phyloP scores from a whole-genome alignment of 1,140 invertebrate genomes.

The Drosophila aff. region DNA sequence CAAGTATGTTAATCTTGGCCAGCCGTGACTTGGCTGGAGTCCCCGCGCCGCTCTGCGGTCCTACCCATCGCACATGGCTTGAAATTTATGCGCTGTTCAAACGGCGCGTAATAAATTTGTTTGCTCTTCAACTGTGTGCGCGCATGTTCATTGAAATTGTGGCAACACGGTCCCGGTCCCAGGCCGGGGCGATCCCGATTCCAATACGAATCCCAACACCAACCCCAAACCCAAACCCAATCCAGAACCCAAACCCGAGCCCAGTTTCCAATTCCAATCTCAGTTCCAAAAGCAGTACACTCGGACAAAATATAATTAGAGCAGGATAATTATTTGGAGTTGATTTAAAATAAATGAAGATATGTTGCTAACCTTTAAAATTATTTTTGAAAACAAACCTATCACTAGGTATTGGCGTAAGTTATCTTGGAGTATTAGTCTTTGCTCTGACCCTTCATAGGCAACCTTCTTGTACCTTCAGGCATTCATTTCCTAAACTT shows the following conservation, averaged over 20 bases:
- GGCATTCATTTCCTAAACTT: background rate
- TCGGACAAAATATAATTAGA: conserved; percentile 13
- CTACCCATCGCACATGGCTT: conserved; percentile 34
- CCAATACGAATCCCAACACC: conserved; percentile 31
- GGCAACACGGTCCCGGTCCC: conserved; percentile 17
- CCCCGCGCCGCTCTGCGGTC: conserved; percentile 2
- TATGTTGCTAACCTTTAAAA: background rate
- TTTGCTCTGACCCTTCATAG: background rate
- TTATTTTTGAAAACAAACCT: no score
- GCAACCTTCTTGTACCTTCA: background rate
- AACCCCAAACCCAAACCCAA: conserved; percentile 19
- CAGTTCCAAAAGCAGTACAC: conserved; percentile 27
- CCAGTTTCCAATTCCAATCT: conserved; percentile 40
- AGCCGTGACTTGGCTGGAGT: conserved; percentile 55
- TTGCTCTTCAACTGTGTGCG: conserved; percentile 82
- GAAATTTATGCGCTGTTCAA: conserved; percentile 83
- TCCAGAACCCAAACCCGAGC: conserved; percentile 28
- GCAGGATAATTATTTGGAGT: background rate
- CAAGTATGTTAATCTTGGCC: conserved; percentile 77
- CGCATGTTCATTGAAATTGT: conserved; percentile 81
- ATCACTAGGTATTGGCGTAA: no score
- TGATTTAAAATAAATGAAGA: no score
- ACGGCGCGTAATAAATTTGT: conserved; percentile 84
- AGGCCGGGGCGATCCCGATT: conserved; percentile 27
- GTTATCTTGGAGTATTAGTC: background rate